A percentile compares a stretch with the other conserved stretches of the same genome.
Evolutionary conservation across 35 echinoderm and acorn worm genomes (phyloP).

Genomic region (Heliocidaris erythrogramma): DNA sequence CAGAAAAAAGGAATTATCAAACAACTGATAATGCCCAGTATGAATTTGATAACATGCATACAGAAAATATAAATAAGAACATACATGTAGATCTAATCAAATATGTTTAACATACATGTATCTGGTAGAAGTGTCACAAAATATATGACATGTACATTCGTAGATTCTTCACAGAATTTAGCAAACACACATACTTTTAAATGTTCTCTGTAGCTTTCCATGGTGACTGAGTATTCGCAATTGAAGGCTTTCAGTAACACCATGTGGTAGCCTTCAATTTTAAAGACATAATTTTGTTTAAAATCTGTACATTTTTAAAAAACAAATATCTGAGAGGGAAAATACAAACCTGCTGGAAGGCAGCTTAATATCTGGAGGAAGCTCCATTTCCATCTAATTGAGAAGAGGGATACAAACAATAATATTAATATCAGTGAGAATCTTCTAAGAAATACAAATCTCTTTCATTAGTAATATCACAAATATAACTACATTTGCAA

Average conservation of each 20-base stretch:
- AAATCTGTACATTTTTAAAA: too few species aligned
- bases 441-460: background rate
- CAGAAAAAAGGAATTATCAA: background rate
- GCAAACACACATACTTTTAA: too few species aligned
- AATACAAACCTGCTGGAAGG: background rate
- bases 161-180: too few species aligned
- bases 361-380: slow-evolving; percentile 26
- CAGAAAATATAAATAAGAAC: background rate
- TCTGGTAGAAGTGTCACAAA: background rate
- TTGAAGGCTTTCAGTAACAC: too few species aligned
- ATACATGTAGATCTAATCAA: background rate
- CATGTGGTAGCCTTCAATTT: too few species aligned
- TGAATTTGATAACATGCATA: background rate
- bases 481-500: background rate
- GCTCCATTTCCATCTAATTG: slow-evolving; percentile 36
- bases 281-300: too few species aligned
- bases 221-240: too few species aligned
- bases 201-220: too few species aligned
- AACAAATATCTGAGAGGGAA: background rate
- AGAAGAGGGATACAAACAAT: background rate
- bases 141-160: background rate
- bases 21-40: background rate
- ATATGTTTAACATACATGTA: background rate
- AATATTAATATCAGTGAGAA: background rate
- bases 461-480: background rate